Evolutionary conservation across 2,113 vertebrate species (phyloP), one percentile per base, ranked within the genome.

Genomic region (Girardinichthys multiradiatus): DNA sequence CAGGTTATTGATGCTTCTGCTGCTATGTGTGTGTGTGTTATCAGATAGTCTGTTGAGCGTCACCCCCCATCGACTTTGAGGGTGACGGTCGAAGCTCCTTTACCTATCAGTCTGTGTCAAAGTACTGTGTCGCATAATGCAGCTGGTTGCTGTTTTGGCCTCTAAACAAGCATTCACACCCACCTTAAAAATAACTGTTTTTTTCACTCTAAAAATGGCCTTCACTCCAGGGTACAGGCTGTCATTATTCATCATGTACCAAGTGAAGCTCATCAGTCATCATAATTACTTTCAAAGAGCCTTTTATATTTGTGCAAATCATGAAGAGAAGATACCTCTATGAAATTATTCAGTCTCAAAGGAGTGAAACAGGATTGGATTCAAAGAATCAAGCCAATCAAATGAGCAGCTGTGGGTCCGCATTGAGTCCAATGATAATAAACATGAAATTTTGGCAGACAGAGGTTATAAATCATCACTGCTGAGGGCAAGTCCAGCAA

Each of bases 161-260:
- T n/a, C n/a, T n/a, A 35, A 35, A 35, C 35, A 35, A 35, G 6
- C 10, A n/a, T n/a, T n/a, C n/a, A 35, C 35, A 5, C 35, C 35
- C 35, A 10, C 35, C 10, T 35, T 10, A 5, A 35, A 35, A 35
- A 35, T 7, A 3, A 7, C 1, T 35, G 5, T 35, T 35, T 35
- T 35, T 35, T 35, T 4, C 35, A 35, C 35, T 10, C 35, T 10
- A 35, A 75, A 73, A 2, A 70, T 83, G 73, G 73, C 39, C 58
- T 69, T 70, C 28, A 57, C 69, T 74, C 29, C 1, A 57, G 58
- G 29, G 45, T 45, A 1, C 21, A 11, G 1, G 19, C 45, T 58
- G 77, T 87, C 66, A 85, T 87, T 88, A 84, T 85, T 80, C 82
- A 85, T 24, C 70, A 33, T 12, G 14, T 29, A 60, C 64, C 66